Evolutionary conservation across 2,797 vertebrate genomes (phyloP).

Genomic region (Hybognathus amarus): DNA sequence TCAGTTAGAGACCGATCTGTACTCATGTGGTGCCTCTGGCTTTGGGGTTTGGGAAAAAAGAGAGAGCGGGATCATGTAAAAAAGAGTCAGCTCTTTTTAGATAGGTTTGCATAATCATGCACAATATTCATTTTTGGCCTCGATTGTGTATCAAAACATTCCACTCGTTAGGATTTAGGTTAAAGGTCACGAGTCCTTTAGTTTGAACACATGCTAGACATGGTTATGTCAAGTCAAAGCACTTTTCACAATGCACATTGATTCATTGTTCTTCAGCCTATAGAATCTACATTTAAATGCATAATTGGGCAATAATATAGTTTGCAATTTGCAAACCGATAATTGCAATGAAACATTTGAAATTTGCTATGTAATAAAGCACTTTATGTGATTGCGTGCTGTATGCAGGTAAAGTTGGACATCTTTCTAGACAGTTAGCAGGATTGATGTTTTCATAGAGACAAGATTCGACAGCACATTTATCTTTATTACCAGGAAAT

Average conservation of each 20-base stretch:
- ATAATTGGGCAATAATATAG: background rate
- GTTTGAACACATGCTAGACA: background rate
- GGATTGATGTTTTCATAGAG: conserved; percentile 3
- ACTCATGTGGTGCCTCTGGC: conserved; percentile 45
- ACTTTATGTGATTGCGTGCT: background rate
- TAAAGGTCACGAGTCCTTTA: background rate
- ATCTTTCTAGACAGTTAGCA: background rate
- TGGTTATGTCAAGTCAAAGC: background rate
- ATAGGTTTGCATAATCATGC: conserved; percentile 51
- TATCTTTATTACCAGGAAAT: background rate
- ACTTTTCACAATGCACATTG: background rate
- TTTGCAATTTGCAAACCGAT: background rate
- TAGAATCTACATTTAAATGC: background rate
- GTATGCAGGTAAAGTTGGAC: background rate
- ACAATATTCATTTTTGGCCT: conserved; percentile 25
- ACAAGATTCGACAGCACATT: background rate
- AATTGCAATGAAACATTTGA: background rate
- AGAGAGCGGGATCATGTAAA: conserved; percentile 43
- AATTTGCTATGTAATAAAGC: background rate
- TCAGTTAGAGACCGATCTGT: conserved; percentile 30
- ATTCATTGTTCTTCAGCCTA: background rate
- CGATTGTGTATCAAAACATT: conserved; percentile 34
- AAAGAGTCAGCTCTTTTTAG: conserved; percentile 32
- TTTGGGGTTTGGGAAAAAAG: conserved; percentile 30
- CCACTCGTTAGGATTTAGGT: conserved; percentile 21